Base-by-base conservation (phyloP, 2,888 invertebrate species). In the Marasmarcha lunaedactyla region DNA sequence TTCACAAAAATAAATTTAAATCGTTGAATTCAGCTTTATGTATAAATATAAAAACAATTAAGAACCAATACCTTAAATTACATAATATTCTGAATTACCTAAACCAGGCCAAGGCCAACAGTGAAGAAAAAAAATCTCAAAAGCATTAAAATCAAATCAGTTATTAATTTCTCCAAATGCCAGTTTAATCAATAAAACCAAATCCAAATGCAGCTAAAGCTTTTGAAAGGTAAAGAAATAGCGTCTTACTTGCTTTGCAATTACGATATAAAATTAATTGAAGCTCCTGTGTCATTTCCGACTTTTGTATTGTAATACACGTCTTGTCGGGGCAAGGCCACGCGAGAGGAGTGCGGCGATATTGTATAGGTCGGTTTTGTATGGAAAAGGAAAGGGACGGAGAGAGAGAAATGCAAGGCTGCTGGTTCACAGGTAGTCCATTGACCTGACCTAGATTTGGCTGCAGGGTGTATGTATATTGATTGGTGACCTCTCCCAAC, bases 371-470 rank as follows among this genome's bases (percentile, higher is more conserved):
- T 7, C 30, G 30, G 41, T 44, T 42, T 39, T 38, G 49, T 33
- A 65, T 46, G 45, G 27, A 20, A 7, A 20, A 20, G 7, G 58
- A 64, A 50, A 49, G 57, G 47, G 67, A 63, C 46, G 53, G 57
- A 45, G 49, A 50, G 48, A 58, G 49, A 49, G 60, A 69, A 72
- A 70, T 78, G 78, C 78, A 78, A 72, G 76, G 73, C 71, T 72
- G 66, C 51, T 59, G 59, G 76, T 68, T 76, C 76, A 62, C 73
- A 74, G 73, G 77, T 67, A 67, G 69, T 71, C 67, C 78, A 76
- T 59, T 70, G 79, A 74, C 79, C 78, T 78, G 78, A 72, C 81
- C 81, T 50, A 81, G 61, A 71, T 81, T 61, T 48, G 51, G 66
- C 52, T 77, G 79, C 77, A 74, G 72, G 67, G 63, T 57, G 39